A percentile compares a stretch with the other conserved stretches of the same genome.
Evolutionary conservation across 2,888 invertebrate species (phyloP).

Genomic region (Ditula angustiorana): DNA sequence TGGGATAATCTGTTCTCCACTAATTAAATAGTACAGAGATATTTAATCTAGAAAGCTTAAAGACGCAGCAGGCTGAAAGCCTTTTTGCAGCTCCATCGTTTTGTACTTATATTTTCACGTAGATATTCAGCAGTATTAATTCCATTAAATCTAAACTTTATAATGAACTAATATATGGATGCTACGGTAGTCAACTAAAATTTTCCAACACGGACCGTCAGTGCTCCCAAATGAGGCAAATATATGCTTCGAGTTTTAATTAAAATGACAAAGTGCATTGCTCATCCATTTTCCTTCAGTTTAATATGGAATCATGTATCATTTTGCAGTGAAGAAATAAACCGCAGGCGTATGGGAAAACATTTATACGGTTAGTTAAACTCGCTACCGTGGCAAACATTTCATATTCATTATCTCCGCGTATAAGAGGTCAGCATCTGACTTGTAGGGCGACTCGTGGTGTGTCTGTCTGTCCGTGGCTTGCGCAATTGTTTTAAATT

Average conservation of each 20-base stretch:
- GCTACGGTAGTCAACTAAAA: neutral
- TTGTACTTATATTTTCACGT: too few relatives aligned
- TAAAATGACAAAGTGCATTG: slow-evolving; percentile 45
- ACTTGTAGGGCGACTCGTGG: slow-evolving; percentile 62
- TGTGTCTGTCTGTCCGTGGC: slow-evolving; percentile 65
- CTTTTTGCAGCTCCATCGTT: too few relatives aligned
- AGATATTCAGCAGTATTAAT: too few relatives aligned
- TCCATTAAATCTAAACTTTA: too few relatives aligned
- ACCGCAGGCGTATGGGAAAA: slow-evolving; percentile 40
- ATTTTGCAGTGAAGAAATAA: slow-evolving; percentile 44
- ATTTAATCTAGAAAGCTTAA: too few relatives aligned
- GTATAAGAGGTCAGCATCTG: slow-evolving; percentile 56
- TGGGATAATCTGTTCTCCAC: too few relatives aligned
- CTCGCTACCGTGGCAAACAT: slow-evolving; percentile 52
- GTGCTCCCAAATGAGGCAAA: slow-evolving; percentile 20
- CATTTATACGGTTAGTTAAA: slow-evolving; percentile 42
- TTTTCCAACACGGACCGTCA: slow-evolving; percentile 1
- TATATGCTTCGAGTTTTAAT: slow-evolving; percentile 40
- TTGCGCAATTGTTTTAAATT: slow-evolving; percentile 81
- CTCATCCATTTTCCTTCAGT: slow-evolving; percentile 40
- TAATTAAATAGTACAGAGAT: too few relatives aligned
- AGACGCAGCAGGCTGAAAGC: too few relatives aligned
- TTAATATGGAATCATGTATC: slow-evolving; percentile 41
- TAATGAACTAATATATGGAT: too few relatives aligned
- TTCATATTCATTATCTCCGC: slow-evolving; percentile 58